Percentiles rank a stretch among this genome's conserved stretches.
These are phyloP conservation scores for Pachycephala philippinensis DNA, from an alignment of 2,113 vertebrate species.

Conservation along the genomic window DNA sequence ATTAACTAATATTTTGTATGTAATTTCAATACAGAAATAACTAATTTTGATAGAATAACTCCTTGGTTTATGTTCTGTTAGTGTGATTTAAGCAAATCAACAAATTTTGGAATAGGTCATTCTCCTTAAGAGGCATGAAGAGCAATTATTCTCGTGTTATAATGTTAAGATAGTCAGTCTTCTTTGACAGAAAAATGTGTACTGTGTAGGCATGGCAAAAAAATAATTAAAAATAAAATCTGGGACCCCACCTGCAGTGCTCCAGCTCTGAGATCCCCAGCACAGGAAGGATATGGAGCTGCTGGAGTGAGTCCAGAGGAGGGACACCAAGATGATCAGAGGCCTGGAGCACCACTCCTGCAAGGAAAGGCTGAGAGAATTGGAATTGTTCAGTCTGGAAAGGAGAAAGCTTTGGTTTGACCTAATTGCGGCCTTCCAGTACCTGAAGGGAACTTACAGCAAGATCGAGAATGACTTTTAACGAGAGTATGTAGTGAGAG, in stretches of 20 bases:
- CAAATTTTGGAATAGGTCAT: conserved; percentile 44
- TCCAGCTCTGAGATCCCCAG: background rate
- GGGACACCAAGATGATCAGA: background rate
- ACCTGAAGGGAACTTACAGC: background rate
- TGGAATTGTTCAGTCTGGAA: background rate
- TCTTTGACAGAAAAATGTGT: conserved; percentile 66
- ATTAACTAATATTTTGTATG: conserved; percentile 37
- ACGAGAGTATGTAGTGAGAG: too few relatives aligned
- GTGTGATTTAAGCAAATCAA: conserved; percentile 59
- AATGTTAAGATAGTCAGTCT: conserved; percentile 65
- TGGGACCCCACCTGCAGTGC: background rate
- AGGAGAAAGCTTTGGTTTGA: background rate
- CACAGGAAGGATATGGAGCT: background rate
- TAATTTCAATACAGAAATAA: conserved; percentile 32
- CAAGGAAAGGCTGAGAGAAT: background rate
- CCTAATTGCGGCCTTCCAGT: background rate
- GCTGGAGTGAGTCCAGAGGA: background rate
- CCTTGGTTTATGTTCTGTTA: conserved; percentile 54
- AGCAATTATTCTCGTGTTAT: conserved; percentile 58
- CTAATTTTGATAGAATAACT: conserved; percentile 52
- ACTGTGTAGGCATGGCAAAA: conserved; percentile 71
- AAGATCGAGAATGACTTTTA: background rate
- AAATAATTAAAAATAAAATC: background rate
- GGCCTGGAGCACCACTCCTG: background rate
- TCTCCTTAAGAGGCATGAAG: conserved; percentile 71